Percentiles rank a stretch among this genome's conserved stretches.
These are phyloP conservation scores for Athrips mouffetella DNA, from an alignment of 2,888 invertebrate genomes.

Conservation along the genomic window DNA sequence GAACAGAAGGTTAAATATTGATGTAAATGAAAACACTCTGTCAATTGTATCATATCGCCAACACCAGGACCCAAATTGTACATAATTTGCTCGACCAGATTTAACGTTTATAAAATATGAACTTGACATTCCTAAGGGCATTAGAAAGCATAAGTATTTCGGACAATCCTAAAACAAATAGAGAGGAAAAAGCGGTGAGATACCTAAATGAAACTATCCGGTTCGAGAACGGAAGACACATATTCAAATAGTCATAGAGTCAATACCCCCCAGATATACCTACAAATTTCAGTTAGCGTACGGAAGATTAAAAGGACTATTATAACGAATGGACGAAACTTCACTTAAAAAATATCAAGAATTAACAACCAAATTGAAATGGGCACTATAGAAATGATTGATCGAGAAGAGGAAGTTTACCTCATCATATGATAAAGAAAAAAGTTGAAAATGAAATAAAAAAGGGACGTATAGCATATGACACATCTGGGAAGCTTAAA, in stretches of 20 bases:
- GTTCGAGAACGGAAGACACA: not conserved
- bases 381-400: conserved; percentile 4
- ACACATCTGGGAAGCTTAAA: not conserved
- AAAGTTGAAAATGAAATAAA: not conserved
- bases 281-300: not conserved
- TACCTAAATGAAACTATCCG: not conserved
- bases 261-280: not conserved
- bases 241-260: not conserved
- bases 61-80: not conserved
- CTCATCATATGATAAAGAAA: not conserved
- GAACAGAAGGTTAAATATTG: no score
- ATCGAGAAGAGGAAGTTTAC: not conserved
- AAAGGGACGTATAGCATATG: not conserved
- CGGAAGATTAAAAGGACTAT: not conserved
- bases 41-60: not conserved
- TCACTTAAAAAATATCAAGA: conserved; percentile 3
- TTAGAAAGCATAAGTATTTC: not conserved
- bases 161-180: not conserved
- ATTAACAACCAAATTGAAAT: not conserved
- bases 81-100: not conserved
- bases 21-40: not conserved
- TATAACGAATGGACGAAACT: not conserved
- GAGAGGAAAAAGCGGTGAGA: not conserved
- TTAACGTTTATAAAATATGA: not conserved
- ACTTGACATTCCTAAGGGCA: not conserved